phyloP scores from a whole-genome alignment of 2,113 vertebrate genomes.

The Melanotaenia duboulayi region DNA sequence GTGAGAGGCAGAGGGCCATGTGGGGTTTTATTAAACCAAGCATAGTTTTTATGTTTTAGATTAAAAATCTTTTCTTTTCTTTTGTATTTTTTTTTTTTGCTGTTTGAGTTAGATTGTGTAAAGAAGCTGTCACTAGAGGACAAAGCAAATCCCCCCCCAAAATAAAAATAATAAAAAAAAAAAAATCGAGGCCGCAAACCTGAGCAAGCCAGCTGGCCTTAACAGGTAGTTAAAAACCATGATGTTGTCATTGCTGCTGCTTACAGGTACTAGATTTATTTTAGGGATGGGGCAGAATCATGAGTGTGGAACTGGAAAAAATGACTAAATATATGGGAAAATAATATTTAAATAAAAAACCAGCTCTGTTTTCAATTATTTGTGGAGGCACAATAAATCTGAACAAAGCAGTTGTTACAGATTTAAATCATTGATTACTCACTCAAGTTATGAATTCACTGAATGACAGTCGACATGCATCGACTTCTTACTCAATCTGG shows the following conservation, averaged over 20 bases:
- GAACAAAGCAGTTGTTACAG: not conserved
- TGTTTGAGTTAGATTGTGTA: slow-evolving; percentile 50
- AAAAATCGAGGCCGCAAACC: slow-evolving; percentile 38
- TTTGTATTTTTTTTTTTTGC: slow-evolving; percentile 60
- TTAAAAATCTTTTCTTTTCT: slow-evolving; percentile 51
- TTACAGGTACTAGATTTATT: slow-evolving; percentile 3
- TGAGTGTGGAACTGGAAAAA: not conserved
- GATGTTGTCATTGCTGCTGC: slow-evolving; percentile 47
- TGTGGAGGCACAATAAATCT: not conserved
- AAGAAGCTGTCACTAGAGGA: slow-evolving; percentile 43
- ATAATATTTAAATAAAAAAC: not conserved
- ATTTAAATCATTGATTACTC: slow-evolving; percentile 2
- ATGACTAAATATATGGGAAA: not conserved
- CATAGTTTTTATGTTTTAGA: slow-evolving; percentile 55
- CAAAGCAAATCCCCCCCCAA: slow-evolving; percentile 3
- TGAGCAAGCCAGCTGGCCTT: slow-evolving; percentile 29
- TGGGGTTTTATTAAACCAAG: slow-evolving; percentile 40
- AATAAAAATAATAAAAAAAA: not conserved
- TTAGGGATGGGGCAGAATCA: not conserved
- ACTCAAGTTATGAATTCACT: slow-evolving; percentile 5
- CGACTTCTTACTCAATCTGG: slow-evolving; percentile 19
- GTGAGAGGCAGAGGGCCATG: not conserved
- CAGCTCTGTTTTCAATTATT: not conserved
- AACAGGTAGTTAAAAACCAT: slow-evolving; percentile 50
- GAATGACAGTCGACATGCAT: slow-evolving; percentile 17